phyloP scores from a whole-genome alignment of 2,113 vertebrate genomes.

The Sorex araneus region DNA sequence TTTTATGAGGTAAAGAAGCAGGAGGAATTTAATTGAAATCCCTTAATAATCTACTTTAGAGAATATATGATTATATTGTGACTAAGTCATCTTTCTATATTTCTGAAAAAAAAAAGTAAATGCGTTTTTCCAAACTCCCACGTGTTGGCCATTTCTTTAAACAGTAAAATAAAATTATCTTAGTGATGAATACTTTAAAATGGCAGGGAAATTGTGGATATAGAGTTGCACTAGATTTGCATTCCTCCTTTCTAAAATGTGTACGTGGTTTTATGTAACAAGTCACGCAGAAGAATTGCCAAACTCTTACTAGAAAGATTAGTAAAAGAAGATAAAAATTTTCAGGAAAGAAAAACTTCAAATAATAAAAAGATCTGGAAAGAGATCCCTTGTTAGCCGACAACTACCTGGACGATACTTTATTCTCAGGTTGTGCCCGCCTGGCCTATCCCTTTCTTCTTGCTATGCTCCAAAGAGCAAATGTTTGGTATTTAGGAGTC shows the following conservation, averaged over 20 bases:
- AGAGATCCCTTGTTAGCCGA: neutral
- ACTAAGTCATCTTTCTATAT: neutral
- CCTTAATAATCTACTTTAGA: constrained; percentile 23
- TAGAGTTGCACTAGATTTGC: neutral
- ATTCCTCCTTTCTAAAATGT: neutral
- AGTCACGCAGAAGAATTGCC: constrained; percentile 2
- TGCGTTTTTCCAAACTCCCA: neutral
- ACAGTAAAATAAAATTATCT: neutral
- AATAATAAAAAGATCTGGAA: neutral
- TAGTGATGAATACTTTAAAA: neutral
- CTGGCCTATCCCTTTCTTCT: neutral
- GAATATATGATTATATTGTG: neutral
- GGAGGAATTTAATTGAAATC: neutral
- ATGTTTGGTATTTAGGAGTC: constrained; percentile 68
- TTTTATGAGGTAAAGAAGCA: neutral
- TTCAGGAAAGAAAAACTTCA: constrained; percentile 36
- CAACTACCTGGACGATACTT: constrained; percentile 11
- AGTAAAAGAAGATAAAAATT: constrained; percentile 48
- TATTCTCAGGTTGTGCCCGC: neutral
- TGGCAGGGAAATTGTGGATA: neutral
- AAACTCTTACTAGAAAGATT: neutral
- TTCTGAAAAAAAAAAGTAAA: neutral
- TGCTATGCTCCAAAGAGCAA: constrained; percentile 68
- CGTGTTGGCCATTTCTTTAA: neutral
- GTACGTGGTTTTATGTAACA: neutral